Evolutionary conservation across 1,140 invertebrate genomes (phyloP).

Genomic region (Halyomorpha halys): DNA sequence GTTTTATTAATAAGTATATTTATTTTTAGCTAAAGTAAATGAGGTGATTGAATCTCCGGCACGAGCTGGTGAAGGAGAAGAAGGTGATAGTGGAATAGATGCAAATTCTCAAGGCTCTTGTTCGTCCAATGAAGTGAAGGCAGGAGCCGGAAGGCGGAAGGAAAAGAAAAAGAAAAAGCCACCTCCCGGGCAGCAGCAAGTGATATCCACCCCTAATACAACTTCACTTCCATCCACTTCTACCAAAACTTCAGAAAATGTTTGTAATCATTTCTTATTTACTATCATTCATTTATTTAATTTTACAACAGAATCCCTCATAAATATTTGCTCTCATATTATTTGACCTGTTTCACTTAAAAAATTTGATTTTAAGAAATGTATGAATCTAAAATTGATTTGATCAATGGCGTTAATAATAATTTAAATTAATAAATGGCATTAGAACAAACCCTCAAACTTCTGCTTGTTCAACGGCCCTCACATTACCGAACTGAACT

Average conservation of each 20-base stretch:
- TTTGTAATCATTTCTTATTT: not conserved
- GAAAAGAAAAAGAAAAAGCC: constrained; percentile 64
- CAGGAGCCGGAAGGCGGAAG: constrained; percentile 48
- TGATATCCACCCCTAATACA: too few relatives aligned
- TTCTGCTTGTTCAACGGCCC: too few relatives aligned
- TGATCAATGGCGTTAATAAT: too few relatives aligned
- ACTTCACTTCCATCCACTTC: constrained; percentile 22
- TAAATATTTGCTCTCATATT: too few relatives aligned
- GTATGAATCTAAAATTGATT: too few relatives aligned
- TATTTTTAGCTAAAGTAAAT: constrained; percentile 1
- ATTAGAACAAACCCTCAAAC: too few relatives aligned
- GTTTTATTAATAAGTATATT: not conserved
- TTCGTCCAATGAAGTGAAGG: constrained; percentile 58
- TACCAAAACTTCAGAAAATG: constrained; percentile 16
- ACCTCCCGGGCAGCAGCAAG: not conserved
- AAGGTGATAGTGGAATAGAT: constrained; percentile 78
- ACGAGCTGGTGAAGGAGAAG: constrained; percentile 50
- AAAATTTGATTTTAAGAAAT: too few relatives aligned
- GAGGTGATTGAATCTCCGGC: constrained; percentile 14
- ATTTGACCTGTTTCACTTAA: too few relatives aligned
- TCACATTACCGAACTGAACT: too few relatives aligned
- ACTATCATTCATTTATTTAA: too few relatives aligned
- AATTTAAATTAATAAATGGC: too few relatives aligned
- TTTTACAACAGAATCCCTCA: too few relatives aligned
- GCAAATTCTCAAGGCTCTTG: constrained; percentile 75